Percentiles rank a stretch among this genome's conserved stretches.
phyloP scores from a whole-genome alignment of 2,797 vertebrate genomes.

The Alosa sapidissima region DNA sequence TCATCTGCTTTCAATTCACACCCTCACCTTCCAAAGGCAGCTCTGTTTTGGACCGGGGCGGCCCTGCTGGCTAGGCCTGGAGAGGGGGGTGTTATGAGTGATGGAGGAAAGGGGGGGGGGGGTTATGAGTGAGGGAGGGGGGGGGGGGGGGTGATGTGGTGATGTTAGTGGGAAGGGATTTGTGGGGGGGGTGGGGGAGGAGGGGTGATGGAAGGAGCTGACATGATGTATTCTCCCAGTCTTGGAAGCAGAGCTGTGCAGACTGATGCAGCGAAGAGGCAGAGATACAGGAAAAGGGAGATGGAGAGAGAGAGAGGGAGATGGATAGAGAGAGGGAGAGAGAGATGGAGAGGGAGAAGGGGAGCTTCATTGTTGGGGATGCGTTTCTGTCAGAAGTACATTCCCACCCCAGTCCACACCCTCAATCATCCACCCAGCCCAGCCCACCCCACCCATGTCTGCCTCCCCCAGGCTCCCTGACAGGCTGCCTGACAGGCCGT shows the following conservation, averaged over 20 bases:
- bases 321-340: background rate
- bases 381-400: background rate
- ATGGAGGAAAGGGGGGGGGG: background rate
- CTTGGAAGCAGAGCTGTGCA: background rate
- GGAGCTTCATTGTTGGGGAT: background rate
- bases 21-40: constrained; percentile 37
- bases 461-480: background rate
- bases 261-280: background rate
- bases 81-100: background rate
- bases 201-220: constrained; percentile 17
- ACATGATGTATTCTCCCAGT: constrained; percentile 29
- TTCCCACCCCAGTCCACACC: background rate
- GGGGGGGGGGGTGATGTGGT: background rate
- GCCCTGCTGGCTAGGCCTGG: background rate
- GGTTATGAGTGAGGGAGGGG: background rate
- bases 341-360: background rate
- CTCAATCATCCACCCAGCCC: background rate
- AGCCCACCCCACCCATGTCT: background rate
- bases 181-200: background rate
- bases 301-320: background rate
- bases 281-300: background rate
- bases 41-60: background rate
- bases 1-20: constrained; percentile 64
- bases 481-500: constrained; percentile 9
- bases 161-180: background rate